Evolutionary conservation across 2,113 vertebrate genomes (phyloP).

Genomic region (Python bivittatus): DNA sequence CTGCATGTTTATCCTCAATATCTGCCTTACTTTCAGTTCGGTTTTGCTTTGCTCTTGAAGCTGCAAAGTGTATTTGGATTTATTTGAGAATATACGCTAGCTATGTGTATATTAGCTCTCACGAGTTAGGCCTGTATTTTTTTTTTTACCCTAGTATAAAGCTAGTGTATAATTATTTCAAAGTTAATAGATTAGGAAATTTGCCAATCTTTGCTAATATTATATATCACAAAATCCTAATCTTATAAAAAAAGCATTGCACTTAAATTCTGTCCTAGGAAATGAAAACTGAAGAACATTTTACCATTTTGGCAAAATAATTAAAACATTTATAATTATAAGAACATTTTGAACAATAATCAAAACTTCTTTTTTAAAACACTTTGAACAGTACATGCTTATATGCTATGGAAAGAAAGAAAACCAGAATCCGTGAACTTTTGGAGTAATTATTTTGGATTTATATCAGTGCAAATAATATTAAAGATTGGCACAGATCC

Average conservation of each 20-base stretch:
- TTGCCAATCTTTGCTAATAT: slow-evolving; percentile 29
- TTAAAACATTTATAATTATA: not conserved
- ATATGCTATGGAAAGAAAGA: not conserved
- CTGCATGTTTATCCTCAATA: not conserved
- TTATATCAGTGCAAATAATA: slow-evolving; percentile 50
- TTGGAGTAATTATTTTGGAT: slow-evolving; percentile 47
- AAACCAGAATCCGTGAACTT: slow-evolving; percentile 35
- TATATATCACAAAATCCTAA: slow-evolving; percentile 24
- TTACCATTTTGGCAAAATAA: slow-evolving; percentile 30
- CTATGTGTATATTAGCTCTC: not conserved
- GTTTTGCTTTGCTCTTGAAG: not conserved
- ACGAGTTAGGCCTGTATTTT: slow-evolving; percentile 24
- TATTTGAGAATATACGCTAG: not conserved
- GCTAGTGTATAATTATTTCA: slow-evolving; percentile 23
- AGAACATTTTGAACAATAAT: not conserved
- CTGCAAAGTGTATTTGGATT: not conserved
- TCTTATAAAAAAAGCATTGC: slow-evolving; percentile 19
- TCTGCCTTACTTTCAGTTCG: not conserved
- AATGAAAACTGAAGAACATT: not conserved
- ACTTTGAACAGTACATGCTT: slow-evolving; percentile 18
- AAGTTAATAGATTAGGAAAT: slow-evolving; percentile 27
- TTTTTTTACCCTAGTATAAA: slow-evolving; percentile 48
- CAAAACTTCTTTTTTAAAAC: slow-evolving; percentile 31
- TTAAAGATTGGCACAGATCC: slow-evolving; percentile 59
- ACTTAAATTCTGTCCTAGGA: slow-evolving; percentile 24